These are phyloP conservation scores for Aplysia californica DNA, from an alignment of 1,140 invertebrate species.

Conservation along the genomic window DNA sequence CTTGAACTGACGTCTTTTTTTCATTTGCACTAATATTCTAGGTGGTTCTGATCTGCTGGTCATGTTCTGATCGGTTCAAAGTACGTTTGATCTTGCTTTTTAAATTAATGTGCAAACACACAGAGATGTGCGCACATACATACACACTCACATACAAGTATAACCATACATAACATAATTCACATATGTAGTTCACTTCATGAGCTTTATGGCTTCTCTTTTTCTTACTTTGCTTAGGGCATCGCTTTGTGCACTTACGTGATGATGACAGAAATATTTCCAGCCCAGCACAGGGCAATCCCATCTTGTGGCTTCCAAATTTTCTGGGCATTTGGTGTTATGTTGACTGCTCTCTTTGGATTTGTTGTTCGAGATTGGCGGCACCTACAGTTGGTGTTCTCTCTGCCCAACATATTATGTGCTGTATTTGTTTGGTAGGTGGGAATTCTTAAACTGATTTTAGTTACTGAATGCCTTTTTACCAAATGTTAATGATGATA, in stretches of 20 bases:
- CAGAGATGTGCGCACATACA: too few relatives aligned
- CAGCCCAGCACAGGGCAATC: constrained; percentile 68
- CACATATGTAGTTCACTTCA: too few relatives aligned
- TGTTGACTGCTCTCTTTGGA: constrained; percentile 63
- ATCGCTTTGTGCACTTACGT: constrained; percentile 58
- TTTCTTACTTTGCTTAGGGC: constrained; percentile 51
- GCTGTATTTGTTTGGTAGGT: constrained; percentile 68
- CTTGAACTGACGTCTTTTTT: too few relatives aligned
- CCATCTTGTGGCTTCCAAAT: constrained; percentile 67
- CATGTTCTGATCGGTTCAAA: too few relatives aligned
- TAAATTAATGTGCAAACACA: too few relatives aligned
- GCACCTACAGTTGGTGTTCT: constrained; percentile 68
- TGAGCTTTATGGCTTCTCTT: too few relatives aligned
- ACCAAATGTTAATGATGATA: too few relatives aligned
- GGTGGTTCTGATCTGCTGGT: too few relatives aligned
- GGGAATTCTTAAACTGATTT: neutral
- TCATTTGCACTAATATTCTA: too few relatives aligned
- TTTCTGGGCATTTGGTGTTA: constrained; percentile 66
- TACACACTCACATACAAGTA: too few relatives aligned
- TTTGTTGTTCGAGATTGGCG: constrained; percentile 69
- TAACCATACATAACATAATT: too few relatives aligned
- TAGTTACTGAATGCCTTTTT: neutral
- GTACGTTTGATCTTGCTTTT: too few relatives aligned
- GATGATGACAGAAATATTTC: constrained; percentile 70
- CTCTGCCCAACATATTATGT: constrained; percentile 67